Percentiles rank a stretch among this genome's conserved stretches.
These are phyloP conservation scores for Lucinisca nassula DNA, from an alignment of 2,888 invertebrate species.

Conservation along the genomic window DNA sequence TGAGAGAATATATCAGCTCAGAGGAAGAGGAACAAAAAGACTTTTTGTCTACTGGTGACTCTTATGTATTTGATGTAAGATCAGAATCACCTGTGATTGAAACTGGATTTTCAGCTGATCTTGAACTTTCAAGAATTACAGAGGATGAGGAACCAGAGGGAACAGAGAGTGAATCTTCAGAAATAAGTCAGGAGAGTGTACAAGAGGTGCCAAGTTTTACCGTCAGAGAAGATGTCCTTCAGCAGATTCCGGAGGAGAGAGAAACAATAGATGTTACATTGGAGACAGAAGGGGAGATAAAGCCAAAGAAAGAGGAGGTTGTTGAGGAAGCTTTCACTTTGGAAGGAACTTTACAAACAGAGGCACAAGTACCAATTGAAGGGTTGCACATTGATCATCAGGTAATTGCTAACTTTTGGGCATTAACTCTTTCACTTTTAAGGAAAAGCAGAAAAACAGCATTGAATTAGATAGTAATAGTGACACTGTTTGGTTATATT, in stretches of 20 bases:
- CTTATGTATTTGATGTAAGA: conserved; percentile 51
- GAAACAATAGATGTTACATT: conserved; percentile 57
- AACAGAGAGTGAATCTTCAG: conserved; percentile 53
- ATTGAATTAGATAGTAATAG: no score
- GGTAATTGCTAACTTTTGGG: neutral
- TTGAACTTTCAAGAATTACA: conserved; percentile 65
- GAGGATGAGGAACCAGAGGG: conserved; percentile 56
- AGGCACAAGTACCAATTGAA: neutral
- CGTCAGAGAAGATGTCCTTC: conserved; percentile 53
- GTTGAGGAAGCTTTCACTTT: conserved; percentile 64
- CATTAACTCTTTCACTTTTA: neutral
- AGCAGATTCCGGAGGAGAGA: conserved; percentile 65
- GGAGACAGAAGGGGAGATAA: conserved; percentile 53
- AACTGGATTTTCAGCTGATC: conserved; percentile 56
- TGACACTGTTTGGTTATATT: no score
- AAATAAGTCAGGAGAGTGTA: conserved; percentile 78
- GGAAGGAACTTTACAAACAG: conserved; percentile 40
- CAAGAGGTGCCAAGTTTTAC: conserved; percentile 44
- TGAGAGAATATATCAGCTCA: conserved; percentile 64
- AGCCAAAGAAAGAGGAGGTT: conserved; percentile 50
- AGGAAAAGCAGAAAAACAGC: neutral
- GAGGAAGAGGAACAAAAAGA: conserved; percentile 59
- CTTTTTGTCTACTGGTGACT: neutral
- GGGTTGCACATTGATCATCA: neutral
- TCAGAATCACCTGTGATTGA: conserved; percentile 86